Evolutionary conservation across 2,888 invertebrate species (phyloP).

Genomic region (Reticulitermes lucifugus): DNA sequence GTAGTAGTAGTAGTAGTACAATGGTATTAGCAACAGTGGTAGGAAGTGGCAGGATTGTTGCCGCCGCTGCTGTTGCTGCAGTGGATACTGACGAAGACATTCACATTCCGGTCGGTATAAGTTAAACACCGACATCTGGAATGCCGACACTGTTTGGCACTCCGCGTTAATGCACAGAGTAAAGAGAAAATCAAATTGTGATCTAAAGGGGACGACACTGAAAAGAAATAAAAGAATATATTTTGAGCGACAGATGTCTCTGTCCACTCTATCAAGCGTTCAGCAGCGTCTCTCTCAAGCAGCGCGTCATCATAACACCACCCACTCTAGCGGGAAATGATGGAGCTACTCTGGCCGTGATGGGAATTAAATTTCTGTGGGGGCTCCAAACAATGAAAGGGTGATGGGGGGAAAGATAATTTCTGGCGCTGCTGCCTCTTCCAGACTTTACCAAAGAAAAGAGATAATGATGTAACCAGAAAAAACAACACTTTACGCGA

Average conservation of each 20-base stretch:
- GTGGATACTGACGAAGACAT: no score
- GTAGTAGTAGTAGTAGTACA: no score
- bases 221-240: conserved; percentile 18
- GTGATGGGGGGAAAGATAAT: neutral
- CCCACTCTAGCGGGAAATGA: conserved; percentile 47
- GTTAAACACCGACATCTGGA: no score
- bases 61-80: no score
- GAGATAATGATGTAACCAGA: neutral
- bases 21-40: no score
- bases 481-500: neutral
- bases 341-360: conserved; percentile 39
- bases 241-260: conserved; percentile 37
- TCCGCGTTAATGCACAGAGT: no score
- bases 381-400: neutral
- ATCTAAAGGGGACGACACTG: neutral
- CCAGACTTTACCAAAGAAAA: neutral
- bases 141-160: no score
- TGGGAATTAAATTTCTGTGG: conserved; percentile 28
- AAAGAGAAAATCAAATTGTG: neutral
- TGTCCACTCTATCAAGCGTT: conserved; percentile 7
- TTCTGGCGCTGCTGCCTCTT: neutral
- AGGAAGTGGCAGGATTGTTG: no score
- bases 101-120: no score
- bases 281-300: neutral
- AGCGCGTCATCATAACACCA: conserved; percentile 17